phyloP scores from a whole-genome alignment of 2,888 invertebrate genomes.

The Chaitophorus viminalis region DNA sequence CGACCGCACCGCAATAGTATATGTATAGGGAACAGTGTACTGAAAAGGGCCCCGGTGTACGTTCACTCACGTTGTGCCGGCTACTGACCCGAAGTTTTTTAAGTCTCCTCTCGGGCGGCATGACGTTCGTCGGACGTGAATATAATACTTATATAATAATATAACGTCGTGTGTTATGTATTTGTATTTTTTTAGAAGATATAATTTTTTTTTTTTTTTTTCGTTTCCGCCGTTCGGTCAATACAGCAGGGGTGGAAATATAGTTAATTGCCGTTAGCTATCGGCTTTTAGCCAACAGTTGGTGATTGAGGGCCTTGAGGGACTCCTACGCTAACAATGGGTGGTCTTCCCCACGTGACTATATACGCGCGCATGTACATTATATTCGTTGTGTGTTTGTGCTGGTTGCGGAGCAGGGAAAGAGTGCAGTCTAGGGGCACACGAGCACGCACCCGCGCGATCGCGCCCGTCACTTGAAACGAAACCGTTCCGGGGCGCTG shows the following conservation, averaged over 20 bases:
- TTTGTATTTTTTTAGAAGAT: conserved; percentile 17
- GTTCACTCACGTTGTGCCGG: neutral
- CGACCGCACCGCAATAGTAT: too few relatives aligned
- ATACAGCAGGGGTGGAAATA: conserved; percentile 44
- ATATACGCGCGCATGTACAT: too few relatives aligned
- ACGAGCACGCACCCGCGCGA: neutral
- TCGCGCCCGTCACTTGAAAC: conserved; percentile 50
- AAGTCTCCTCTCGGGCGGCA: neutral
- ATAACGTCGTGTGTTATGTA: neutral
- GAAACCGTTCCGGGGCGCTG: conserved; percentile 62
- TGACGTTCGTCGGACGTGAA: neutral
- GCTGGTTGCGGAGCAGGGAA: conserved; percentile 30
- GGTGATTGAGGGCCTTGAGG: conserved; percentile 53
- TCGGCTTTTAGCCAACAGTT: conserved; percentile 61
- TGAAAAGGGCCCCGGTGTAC: neutral
- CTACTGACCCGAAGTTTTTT: neutral
- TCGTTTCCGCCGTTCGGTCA: conserved; percentile 8
- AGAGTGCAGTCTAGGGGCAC: conserved; percentile 42
- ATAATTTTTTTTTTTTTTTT: conserved; percentile 14
- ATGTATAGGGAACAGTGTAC: too few relatives aligned
- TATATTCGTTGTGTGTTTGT: conserved; percentile 53
- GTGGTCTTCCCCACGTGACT: conserved; percentile 39
- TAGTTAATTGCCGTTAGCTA: conserved; percentile 61
- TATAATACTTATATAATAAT: neutral
- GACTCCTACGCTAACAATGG: conserved; percentile 60